Base-by-base conservation (phyloP, 2,113 vertebrate species). In the Semnopithecus entellus region DNA sequence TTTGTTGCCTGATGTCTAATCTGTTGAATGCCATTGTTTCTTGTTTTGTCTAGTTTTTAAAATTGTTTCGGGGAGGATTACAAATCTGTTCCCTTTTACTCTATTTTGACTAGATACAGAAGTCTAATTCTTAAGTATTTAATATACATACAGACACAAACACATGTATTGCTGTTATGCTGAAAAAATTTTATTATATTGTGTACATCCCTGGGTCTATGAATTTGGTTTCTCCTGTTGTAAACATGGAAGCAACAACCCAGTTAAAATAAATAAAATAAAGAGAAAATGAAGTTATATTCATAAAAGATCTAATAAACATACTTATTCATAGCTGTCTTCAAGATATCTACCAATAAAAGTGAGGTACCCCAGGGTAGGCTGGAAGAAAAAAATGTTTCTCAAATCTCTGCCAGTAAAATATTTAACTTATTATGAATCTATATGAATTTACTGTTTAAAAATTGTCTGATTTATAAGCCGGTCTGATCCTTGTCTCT, bases 401-500 rank as follows among this genome's bases (percentile, higher is more conserved):
- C 90, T 94, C 45, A 96, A 94, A 79, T 43, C 5, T 83, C 98
- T 98, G 50, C 94, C 86, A 96, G 93, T 97, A 96, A 96, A 98
- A 97, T 45, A 97, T 90, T 98, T 96, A 93, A 85, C 84, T 78
- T 98, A 72, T 82, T 92, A 25, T 76, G 25, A 96, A 72, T 97
- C 84, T 97, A 38, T 97, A 98, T 96, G 97, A 97, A 98, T 98
- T 97, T 98, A 94, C 93, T 90, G 92, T 94, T 94, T 40, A 95
- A 97, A 98, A 97, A 96, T 66, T 97, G 94, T 32, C 97, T 85
- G 84, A 98, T 98, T 98, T 97, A 96, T 87, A 84, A 85, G 96
- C 93, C 43, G 48, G 75, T 97, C 98, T 99, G 90, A 98, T 98
- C 78, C 94, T 95, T 98, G 52, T 98, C 88, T 98, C 92, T 97